Conservation (phyloP, 64 coral and sea anemone species). For the Orbicella faveolata region DNA sequence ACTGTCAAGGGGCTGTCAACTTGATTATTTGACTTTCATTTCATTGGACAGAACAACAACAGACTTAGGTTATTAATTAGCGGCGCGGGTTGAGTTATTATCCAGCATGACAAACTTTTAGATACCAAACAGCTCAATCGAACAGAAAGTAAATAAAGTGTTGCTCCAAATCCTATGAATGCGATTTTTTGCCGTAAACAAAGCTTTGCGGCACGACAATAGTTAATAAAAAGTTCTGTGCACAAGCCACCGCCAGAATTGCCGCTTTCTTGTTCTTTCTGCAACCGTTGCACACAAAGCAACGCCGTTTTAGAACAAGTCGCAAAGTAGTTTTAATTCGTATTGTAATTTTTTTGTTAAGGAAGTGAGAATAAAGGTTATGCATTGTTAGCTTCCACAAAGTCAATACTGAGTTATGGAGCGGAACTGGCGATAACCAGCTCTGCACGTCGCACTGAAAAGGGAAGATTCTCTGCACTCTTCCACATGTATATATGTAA, state of each 20-base stretch:
- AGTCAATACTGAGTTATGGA: constrained; percentile 28
- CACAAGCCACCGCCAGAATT: background rate
- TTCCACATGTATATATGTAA: background rate
- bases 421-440: background rate
- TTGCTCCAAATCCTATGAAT: constrained; percentile 21
- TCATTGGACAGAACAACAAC: constrained; percentile 24
- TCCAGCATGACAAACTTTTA: background rate
- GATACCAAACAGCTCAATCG: constrained; percentile 5
- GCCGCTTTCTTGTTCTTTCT: background rate
- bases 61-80: constrained; percentile 40
- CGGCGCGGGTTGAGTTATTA: background rate
- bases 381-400: background rate
- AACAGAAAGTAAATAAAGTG: constrained; percentile 26
- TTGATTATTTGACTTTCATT: constrained; percentile 42
- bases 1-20: constrained; percentile 19
- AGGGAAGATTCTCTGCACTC: background rate
- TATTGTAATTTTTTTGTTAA: constrained; percentile 14
- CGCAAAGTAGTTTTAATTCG: constrained; percentile 8
- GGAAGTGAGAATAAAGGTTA: constrained; percentile 10
- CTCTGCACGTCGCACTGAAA: background rate
- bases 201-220: background rate
- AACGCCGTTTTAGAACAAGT: background rate
- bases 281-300: background rate
- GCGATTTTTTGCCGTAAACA: background rate
- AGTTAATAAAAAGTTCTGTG: background rate